These are phyloP conservation scores for Alces alces DNA, from an alignment of 2,113 vertebrate genomes.

Conservation along the genomic window DNA sequence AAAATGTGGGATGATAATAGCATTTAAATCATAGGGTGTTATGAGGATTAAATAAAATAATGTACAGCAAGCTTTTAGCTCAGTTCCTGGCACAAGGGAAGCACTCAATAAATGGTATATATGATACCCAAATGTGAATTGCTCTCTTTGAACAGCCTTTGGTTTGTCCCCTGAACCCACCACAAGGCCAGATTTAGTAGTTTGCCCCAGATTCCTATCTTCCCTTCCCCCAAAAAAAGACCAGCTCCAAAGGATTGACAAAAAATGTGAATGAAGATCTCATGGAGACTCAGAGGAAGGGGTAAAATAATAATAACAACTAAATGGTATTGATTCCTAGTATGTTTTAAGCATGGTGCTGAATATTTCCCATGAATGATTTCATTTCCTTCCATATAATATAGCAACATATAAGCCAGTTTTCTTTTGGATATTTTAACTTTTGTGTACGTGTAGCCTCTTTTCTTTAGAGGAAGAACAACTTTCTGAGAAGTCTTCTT, in stretches of 20 bases:
- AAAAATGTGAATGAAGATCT: neutral
- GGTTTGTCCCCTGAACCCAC: neutral
- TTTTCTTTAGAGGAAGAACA: conserved; percentile 6
- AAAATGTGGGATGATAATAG: neutral
- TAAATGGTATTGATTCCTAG: neutral
- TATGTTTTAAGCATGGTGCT: neutral
- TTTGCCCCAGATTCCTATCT: neutral
- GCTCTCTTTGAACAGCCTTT: neutral
- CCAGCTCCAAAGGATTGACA: neutral
- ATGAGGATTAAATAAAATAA: neutral
- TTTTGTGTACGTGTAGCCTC: neutral
- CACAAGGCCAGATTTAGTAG: neutral
- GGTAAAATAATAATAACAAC: neutral
- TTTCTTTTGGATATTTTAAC: neutral
- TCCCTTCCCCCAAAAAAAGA: neutral
- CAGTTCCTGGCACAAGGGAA: neutral
- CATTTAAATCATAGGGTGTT: neutral
- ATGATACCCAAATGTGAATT: no score
- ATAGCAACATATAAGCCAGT: neutral
- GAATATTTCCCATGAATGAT: neutral
- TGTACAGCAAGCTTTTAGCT: neutral
- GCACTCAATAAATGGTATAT: neutral
- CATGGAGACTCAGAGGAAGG: neutral
- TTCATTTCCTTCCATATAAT: neutral
- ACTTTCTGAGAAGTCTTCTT: neutral